phyloP scores from a whole-genome alignment of 2,797 vertebrate species.

The Melanitta fusca region DNA sequence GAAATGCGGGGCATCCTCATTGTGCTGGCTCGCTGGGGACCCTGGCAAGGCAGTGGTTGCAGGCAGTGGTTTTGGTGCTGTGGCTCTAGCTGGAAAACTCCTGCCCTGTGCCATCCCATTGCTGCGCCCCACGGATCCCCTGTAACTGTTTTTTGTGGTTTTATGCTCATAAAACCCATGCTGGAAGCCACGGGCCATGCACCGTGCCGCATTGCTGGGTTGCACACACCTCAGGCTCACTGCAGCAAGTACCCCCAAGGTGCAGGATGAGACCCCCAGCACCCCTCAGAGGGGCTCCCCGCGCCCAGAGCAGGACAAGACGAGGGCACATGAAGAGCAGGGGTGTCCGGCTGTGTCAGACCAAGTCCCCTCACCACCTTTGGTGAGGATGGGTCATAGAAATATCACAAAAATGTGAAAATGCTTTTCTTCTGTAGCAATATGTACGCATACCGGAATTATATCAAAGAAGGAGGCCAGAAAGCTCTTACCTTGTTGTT shows the following conservation, averaged over 20 bases:
- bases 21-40: not conserved
- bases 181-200: not conserved
- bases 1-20: not conserved
- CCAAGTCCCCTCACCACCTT: not conserved
- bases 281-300: not conserved
- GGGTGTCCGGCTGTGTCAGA: not conserved
- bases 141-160: not conserved
- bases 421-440: not conserved
- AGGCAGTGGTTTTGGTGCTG: not conserved
- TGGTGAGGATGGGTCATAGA: not conserved
- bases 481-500: not conserved
- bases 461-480: not conserved
- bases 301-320: not conserved
- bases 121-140: not conserved
- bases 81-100: not conserved
- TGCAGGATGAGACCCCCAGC: not conserved
- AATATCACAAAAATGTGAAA: not conserved
- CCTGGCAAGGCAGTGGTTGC: not conserved
- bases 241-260: not conserved
- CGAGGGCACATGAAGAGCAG: not conserved
- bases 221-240: not conserved
- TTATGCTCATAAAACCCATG: not conserved
- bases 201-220: not conserved
- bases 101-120: fast-evolving
- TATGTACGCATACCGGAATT: not conserved